Evolutionary conservation across 2,113 vertebrate genomes (phyloP).

Genomic region (Sterrhoptilus dennistouni): DNA sequence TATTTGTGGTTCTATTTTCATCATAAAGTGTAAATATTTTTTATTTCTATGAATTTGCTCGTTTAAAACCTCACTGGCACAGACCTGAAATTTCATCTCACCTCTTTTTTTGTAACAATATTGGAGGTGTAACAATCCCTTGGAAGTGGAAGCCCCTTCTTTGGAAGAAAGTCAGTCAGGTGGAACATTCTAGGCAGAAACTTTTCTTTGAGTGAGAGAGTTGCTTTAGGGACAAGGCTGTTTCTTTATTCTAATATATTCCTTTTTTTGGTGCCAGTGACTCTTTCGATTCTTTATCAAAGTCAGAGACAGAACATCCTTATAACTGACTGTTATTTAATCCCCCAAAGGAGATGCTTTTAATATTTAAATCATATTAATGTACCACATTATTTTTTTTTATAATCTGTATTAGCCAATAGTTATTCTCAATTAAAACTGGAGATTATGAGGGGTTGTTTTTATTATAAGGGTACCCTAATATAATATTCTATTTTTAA

Average conservation of each 20-base stretch:
- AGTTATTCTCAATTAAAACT: neutral
- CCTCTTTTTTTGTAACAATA: neutral
- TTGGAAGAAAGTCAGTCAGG: neutral
- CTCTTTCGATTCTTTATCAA: neutral
- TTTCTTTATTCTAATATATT: slow-evolving; percentile 40
- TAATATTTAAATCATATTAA: slow-evolving; percentile 48
- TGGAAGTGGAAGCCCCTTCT: neutral
- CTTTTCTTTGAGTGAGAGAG: neutral
- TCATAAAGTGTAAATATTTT: neutral
- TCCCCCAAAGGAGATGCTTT: neutral
- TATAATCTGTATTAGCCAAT: neutral
- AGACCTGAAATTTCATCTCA: neutral
- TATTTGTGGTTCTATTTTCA: neutral
- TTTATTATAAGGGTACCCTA: neutral
- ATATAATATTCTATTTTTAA: neutral
- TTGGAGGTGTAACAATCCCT: neutral
- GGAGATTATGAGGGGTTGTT: neutral
- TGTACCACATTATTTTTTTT: neutral
- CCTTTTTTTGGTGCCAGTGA: neutral
- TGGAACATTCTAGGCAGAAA: slow-evolving; percentile 23
- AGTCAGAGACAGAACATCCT: slow-evolving; percentile 13
- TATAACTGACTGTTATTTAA: slow-evolving; percentile 39
- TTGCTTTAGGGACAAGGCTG: slow-evolving; percentile 29
- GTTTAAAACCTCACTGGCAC: neutral
- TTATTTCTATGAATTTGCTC: neutral